A percentile compares a stretch with the other conserved stretches of the same genome.
phyloP scores from a whole-genome alignment of 2,888 invertebrate species.

The Doris montereyensis region DNA sequence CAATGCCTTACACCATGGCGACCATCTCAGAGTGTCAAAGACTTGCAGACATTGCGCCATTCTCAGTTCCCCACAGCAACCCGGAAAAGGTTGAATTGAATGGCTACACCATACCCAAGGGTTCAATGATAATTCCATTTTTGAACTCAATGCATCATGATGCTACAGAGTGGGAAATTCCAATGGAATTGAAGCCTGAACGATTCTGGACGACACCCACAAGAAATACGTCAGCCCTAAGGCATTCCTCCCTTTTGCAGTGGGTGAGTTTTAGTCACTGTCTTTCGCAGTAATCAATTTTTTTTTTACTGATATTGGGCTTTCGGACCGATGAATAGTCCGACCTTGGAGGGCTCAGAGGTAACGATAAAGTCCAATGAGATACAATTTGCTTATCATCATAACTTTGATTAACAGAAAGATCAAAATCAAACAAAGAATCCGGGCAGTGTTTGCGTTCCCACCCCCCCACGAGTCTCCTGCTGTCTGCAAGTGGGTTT shows the following conservation, averaged over 20 bases:
- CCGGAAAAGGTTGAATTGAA: slow-evolving; percentile 50
- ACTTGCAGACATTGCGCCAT: slow-evolving; percentile 48
- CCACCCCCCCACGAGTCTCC: no score
- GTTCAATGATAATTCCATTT: slow-evolving; percentile 61
- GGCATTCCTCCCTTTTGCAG: background rate
- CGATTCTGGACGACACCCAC: slow-evolving; percentile 55
- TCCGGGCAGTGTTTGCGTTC: no score
- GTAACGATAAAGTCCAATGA: no score
- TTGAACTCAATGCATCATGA: slow-evolving; percentile 62
- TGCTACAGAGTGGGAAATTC: slow-evolving; percentile 60
- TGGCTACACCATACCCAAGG: slow-evolving; percentile 56
- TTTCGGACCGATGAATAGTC: no score
- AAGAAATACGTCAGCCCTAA: background rate
- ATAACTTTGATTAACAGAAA: no score
- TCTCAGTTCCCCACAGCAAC: slow-evolving; percentile 54
- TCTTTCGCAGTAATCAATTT: background rate
- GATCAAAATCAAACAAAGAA: no score
- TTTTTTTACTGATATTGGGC: no score
- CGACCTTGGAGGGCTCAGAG: no score
- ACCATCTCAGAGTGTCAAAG: slow-evolving; percentile 56
- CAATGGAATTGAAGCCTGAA: slow-evolving; percentile 57
- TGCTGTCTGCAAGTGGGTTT: no score
- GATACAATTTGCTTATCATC: no score
- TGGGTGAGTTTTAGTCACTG: background rate
- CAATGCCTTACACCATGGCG: slow-evolving; percentile 53